phyloP scores from a whole-genome alignment of 2,888 invertebrate species.

The Dicranocentrus wangi region DNA sequence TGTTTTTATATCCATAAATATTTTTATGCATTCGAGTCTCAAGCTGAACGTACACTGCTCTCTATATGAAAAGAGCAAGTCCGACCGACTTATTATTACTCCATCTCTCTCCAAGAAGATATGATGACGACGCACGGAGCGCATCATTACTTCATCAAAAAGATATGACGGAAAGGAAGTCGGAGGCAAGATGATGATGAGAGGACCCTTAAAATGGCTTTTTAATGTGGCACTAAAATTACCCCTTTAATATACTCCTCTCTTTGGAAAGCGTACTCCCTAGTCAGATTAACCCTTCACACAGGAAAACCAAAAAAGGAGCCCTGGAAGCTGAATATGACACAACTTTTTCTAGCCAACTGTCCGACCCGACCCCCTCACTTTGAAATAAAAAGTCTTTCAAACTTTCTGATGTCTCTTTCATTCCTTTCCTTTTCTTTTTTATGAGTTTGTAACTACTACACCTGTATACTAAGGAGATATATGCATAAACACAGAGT shows the following conservation, averaged over 20 bases:
- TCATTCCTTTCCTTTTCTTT: slow-evolving; percentile 25
- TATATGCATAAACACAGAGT: neutral
- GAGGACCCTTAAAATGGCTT: slow-evolving; percentile 57
- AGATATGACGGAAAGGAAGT: slow-evolving; percentile 36
- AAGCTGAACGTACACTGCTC: too few relatives aligned
- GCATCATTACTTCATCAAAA: slow-evolving; percentile 49
- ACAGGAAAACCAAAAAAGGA: neutral
- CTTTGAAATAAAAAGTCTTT: slow-evolving; percentile 22
- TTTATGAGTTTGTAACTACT: neutral
- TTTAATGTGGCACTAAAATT: slow-evolving; percentile 66
- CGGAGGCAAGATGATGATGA: slow-evolving; percentile 20
- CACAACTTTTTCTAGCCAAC: slow-evolving; percentile 5
- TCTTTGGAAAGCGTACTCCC: too few relatives aligned
- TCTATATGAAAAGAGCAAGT: too few relatives aligned
- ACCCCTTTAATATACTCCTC: slow-evolving; percentile 13
- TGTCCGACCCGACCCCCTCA: slow-evolving; percentile 6
- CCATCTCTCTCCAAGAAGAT: too few relatives aligned
- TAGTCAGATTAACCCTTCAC: slow-evolving; percentile 30
- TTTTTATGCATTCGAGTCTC: too few relatives aligned
- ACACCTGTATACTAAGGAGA: neutral
- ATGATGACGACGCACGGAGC: neutral
- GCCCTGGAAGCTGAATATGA: neutral
- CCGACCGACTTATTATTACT: too few relatives aligned
- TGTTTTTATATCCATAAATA: too few relatives aligned
- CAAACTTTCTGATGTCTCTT: slow-evolving; percentile 61